Evolutionary conservation across 53 echinoderm and acorn worm species (phyloP), one percentile per base, ranked within the genome.

Genomic region (Echinometra lucunter): DNA sequence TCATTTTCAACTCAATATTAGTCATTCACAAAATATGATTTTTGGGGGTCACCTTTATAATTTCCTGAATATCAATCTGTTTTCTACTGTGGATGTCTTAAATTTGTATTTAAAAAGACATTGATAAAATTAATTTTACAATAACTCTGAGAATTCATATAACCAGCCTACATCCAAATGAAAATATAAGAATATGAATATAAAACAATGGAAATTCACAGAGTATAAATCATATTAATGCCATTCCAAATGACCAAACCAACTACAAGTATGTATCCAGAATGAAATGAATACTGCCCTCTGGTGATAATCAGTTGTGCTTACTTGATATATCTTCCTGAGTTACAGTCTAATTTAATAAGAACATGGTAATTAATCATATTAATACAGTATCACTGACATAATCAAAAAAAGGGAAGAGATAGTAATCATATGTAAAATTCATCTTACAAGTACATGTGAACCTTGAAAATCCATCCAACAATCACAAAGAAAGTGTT

Each of bases 211-310:
- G 4, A 81, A 81, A 17, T 44, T 19, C 2, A 44, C 3, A 6
- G 42, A 16, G 23, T 38, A 44, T 42, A 44, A 34, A 81, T 81
- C 42, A 44, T 81, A 81, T 6, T 7, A 69, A 81, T 81, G 44
- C 17, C 12, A 38, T 44, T 25, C 81, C 23, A 5, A 78, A 7
- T 81, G 44, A 16, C 28, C 13, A n/a, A 12, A 85, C 30, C 85
- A 45, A 85, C 11, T 32, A 32, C 34, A 69, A 32, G 69, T 69
- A 69, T 69, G 78, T 19, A 47, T n/a, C 37, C 3, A 85, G n/a
- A n/a, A 85, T 85, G 85, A 85, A 49, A 27, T 28, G 15, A 85
- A 85, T 85, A 49, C n/a, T 30, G 49, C 85, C 85, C 45, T 85
- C 85, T 85, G 47, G 45, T 85, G 85, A 49, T 49, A 35, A 28